Evolutionary conservation across 2,797 vertebrate genomes (phyloP), one percentile per base, ranked within the genome.

Genomic region (Sebastes trivittatus): DNA sequence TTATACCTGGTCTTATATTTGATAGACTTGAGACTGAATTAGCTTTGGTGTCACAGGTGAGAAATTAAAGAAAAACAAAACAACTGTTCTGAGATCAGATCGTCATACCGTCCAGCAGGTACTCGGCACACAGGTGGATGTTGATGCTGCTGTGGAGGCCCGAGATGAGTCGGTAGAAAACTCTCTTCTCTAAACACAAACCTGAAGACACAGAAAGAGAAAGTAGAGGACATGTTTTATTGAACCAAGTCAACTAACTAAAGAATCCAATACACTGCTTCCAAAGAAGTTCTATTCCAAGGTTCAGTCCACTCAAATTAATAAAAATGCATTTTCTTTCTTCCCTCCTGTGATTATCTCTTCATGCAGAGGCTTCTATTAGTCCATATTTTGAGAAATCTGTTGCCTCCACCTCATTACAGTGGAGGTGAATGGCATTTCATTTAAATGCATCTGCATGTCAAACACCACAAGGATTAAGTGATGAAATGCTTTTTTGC

Each of bases 121-220:
- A 96, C 84, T 97, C 94, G 20, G 97, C 97, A 79, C 96, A 97
- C 14, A 99, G 95, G 91, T 99, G 98, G 90, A 99, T 95, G 88
- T 98, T 99, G 94, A 99, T 99, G 94, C 98, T 99, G 93, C 96
- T 97, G 82, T 99, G 98, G 81, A 99, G 97, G 88, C 98, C 98
- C 0, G 98, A 99, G 93, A 99, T 99, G 52, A 99, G 96, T 25
- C 97, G 94, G 90, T 98, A 99, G 93, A 99, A 99, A 18, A 98
- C 98, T 87, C 98, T 96, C 83, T 99, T 99, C 93, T 99, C 98
- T 80, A 99, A 93, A 94, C 98, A 99, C 86, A 93, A 23, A 66
- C 93, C 93, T 90, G 80, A 46, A 22, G 20, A 56, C 9, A 49
- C 9, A 42, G 2, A 36, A 11, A 54, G 16, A 25, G 16, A 6